Conservation (phyloP, 2,113 vertebrate genomes). For the Alosa alosa region DNA sequence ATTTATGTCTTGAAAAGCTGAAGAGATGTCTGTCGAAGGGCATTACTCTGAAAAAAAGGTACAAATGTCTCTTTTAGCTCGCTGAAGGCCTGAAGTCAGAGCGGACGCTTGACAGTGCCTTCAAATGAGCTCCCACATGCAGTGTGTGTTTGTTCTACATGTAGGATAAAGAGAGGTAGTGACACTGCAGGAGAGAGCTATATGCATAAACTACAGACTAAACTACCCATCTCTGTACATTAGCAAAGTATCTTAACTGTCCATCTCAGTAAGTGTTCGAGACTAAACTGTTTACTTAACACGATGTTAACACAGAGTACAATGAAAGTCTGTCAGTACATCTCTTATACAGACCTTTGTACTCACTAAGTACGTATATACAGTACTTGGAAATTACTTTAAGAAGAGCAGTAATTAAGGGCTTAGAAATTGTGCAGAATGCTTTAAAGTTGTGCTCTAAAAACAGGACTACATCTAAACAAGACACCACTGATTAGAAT, state of each 20-base stretch:
- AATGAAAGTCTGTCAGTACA: background rate
- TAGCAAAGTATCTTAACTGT: background rate
- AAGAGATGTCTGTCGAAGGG: slow-evolving; percentile 55
- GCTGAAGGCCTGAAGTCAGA: slow-evolving; percentile 36
- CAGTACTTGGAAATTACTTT: background rate
- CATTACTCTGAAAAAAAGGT: slow-evolving; percentile 38
- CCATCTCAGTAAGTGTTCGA: slow-evolving; percentile 15
- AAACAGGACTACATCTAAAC: background rate
- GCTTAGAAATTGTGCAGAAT: background rate
- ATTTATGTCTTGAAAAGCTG: slow-evolving; percentile 65
- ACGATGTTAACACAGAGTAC: slow-evolving; percentile 17
- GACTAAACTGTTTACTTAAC: slow-evolving; percentile 23
- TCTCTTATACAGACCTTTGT: background rate
- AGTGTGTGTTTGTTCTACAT: background rate
- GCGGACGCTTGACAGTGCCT: slow-evolving; percentile 40
- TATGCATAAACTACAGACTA: background rate
- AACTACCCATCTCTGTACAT: background rate
- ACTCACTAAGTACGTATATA: background rate
- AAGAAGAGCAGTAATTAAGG: background rate
- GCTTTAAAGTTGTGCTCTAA: background rate
- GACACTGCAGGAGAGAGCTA: background rate
- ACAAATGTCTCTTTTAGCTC: slow-evolving; percentile 52
- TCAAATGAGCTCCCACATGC: slow-evolving; percentile 36
- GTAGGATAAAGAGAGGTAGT: background rate
- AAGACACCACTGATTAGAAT: background rate